phyloP scores from a whole-genome alignment of 2,888 invertebrate species.

The Cepaea hortensis region DNA sequence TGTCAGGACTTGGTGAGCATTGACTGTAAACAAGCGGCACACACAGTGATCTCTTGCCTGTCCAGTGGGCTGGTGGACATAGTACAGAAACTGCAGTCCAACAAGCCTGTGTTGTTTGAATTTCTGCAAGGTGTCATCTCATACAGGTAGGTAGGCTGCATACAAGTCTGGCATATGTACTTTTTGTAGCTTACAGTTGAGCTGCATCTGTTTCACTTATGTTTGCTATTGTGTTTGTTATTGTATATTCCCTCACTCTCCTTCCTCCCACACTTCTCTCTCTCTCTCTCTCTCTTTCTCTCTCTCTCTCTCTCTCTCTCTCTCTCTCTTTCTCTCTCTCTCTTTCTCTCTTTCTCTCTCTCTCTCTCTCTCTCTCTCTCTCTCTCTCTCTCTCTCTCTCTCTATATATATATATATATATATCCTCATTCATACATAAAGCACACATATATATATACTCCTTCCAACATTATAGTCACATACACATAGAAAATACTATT shows the following conservation, averaged over 20 bases:
- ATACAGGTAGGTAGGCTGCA: slow-evolving; percentile 68
- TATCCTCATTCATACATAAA: too few relatives aligned
- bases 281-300: not conserved
- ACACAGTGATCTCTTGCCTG: slow-evolving; percentile 81
- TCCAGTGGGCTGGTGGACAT: slow-evolving; percentile 69
- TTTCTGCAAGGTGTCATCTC: slow-evolving; percentile 81
- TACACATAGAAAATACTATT: too few relatives aligned
- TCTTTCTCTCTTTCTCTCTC: too few relatives aligned
- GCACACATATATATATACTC: too few relatives aligned
- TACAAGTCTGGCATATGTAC: not conserved
- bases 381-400: too few relatives aligned
- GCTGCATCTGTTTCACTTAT: not conserved
- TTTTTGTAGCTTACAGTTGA: not conserved
- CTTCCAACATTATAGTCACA: too few relatives aligned
- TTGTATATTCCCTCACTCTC: too few relatives aligned
- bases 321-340: too few relatives aligned
- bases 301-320: not conserved
- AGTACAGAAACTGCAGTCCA: slow-evolving; percentile 60
- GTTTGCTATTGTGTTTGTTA: not conserved
- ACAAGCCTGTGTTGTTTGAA: slow-evolving; percentile 77
- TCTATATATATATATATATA: too few relatives aligned
- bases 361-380: too few relatives aligned
- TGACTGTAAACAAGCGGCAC: slow-evolving; percentile 81
- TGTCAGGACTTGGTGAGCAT: slow-evolving; percentile 79
- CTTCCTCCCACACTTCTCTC: not conserved